These are phyloP conservation scores for Microdon myrmicae DNA, from an alignment of 2,888 invertebrate species.

Conservation along the genomic window DNA sequence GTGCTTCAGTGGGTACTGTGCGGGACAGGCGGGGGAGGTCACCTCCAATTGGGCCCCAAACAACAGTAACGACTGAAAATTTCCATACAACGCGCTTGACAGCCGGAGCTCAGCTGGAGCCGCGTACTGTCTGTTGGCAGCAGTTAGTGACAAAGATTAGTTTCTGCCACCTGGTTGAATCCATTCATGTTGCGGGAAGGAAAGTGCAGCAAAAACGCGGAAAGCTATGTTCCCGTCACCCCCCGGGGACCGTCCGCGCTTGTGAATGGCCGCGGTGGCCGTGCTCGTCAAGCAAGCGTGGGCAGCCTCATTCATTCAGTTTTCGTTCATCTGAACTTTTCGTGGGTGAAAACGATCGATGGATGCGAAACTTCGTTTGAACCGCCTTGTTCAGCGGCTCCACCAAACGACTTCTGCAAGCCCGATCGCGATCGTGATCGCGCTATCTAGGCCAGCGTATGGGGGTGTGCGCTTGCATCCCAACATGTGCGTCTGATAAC, in stretches of 20 bases:
- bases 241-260: conserved; percentile 31
- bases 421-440: not conserved
- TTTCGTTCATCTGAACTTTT: conserved; percentile 38
- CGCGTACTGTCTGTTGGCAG: conserved; percentile 47
- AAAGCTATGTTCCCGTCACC: conserved; percentile 17
- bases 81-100: conserved; percentile 37
- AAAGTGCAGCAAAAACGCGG: conserved; percentile 5
- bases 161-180: conserved; percentile 46
- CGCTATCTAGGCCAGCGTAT: conserved; percentile 25
- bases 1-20: conserved; percentile 14
- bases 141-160: conserved; percentile 45
- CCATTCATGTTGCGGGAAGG: conserved; percentile 7
- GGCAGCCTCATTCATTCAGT: conserved; percentile 58
- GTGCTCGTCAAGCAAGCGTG: conserved; percentile 50
- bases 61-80: conserved; percentile 14
- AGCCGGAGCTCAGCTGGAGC: conserved; percentile 44
- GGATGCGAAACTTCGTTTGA: conserved; percentile 36
- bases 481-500: conserved; percentile 24
- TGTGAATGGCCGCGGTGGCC: conserved; percentile 39
- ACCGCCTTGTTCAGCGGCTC: conserved; percentile 18
- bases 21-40: conserved; percentile 12
- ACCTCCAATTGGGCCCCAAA: conserved; percentile 26
- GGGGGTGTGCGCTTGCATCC: conserved; percentile 44
- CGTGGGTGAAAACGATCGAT: conserved; percentile 44
- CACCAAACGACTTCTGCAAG: conserved; percentile 35